Percentiles rank a stretch among this genome's conserved stretches.
These are phyloP conservation scores for Furnarius figulus DNA, from an alignment of 2,113 vertebrate genomes.

Conservation along the genomic window DNA sequence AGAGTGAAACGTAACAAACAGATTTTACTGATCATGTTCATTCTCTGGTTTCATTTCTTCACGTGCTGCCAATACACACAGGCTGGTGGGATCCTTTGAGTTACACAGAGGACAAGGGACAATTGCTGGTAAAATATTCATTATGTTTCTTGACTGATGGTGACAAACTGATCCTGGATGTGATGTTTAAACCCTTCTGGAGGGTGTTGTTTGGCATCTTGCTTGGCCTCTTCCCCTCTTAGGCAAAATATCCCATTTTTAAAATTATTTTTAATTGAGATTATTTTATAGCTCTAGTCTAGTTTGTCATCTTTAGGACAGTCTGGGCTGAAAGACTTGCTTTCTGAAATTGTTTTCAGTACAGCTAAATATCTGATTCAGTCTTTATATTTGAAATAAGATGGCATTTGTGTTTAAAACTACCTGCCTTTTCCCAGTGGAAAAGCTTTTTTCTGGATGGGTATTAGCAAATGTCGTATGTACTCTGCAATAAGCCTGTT, in stretches of 20 bases:
- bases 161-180: background rate
- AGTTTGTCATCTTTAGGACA: background rate
- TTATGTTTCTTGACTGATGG: background rate
- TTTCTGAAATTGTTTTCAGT: background rate
- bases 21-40: background rate
- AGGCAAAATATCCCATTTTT: background rate
- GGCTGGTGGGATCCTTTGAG: background rate
- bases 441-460: background rate
- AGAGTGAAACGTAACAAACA: background rate
- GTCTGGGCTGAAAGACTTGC: background rate
- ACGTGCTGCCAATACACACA: background rate
- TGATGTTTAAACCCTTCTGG: background rate
- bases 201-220: background rate
- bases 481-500: background rate
- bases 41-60: background rate
- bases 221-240: background rate
- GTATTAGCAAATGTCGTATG: background rate
- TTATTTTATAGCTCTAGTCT: background rate
- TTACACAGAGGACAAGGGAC: background rate
- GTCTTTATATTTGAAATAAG: background rate
- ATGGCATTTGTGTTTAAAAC: background rate
- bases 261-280: background rate
- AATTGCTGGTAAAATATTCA: background rate
- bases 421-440: background rate
- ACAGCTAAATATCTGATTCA: background rate